phyloP scores from a whole-genome alignment of 2,797 vertebrate genomes.

The Chrysolophus pictus region DNA sequence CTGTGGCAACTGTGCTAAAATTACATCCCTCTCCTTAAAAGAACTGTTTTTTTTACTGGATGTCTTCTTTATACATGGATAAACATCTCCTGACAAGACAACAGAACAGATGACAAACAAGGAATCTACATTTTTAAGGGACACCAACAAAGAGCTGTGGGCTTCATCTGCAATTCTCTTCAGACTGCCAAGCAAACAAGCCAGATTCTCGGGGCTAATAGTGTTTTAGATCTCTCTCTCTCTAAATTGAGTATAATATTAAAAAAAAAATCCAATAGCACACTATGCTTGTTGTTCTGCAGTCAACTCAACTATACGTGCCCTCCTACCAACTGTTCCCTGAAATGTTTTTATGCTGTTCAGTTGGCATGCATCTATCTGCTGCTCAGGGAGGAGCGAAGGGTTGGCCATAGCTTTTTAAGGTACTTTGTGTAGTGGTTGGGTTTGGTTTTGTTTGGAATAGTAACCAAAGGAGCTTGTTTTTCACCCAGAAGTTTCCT shows the following conservation, averaged over 20 bases:
- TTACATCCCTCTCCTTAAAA: background rate
- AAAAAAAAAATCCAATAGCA: background rate
- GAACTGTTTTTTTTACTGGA: background rate
- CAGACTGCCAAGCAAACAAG: conserved; percentile 14
- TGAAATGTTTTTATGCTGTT: background rate
- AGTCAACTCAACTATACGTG: background rate
- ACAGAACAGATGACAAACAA: conserved; percentile 8
- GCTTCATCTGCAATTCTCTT: background rate
- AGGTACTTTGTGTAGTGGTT: background rate
- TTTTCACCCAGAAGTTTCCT: background rate
- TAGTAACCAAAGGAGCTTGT: background rate
- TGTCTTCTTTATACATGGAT: background rate
- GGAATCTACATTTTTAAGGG: conserved; percentile 23
- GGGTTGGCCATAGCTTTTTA: background rate
- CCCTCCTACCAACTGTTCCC: background rate
- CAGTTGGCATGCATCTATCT: background rate
- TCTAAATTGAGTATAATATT: background rate
- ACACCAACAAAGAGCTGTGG: background rate
- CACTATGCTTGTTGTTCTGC: background rate
- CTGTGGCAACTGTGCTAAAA: conserved; percentile 34
- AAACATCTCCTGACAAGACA: background rate
- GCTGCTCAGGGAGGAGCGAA: background rate
- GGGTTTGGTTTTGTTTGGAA: background rate
- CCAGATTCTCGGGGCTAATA: background rate
- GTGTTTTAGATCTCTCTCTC: background rate